phyloP scores from a whole-genome alignment of 2,888 invertebrate species.

The Dendrolimus houi region DNA sequence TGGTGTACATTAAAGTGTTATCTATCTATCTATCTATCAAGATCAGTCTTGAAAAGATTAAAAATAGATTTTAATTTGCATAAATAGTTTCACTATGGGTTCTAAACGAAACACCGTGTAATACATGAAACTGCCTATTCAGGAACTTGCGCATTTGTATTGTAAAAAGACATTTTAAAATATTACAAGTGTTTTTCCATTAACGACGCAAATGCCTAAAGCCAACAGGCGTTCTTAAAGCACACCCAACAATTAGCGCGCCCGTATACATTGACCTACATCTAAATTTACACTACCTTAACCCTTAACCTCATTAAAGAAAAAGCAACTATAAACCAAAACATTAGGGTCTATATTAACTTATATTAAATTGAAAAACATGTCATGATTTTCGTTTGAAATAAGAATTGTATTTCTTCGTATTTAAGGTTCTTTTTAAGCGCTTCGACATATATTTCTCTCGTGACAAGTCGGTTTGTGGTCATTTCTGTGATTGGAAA shows the following conservation, averaged over 20 bases:
- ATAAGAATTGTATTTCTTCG: neutral
- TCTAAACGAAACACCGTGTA: too few relatives aligned
- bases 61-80: too few relatives aligned
- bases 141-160: too few relatives aligned
- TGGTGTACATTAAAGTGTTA: too few relatives aligned
- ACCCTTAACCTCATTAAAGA: neutral
- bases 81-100: too few relatives aligned
- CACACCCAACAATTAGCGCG: conserved; percentile 38
- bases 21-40: too few relatives aligned
- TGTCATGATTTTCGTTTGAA: neutral
- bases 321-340: conserved; percentile 3
- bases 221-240: conserved; percentile 28
- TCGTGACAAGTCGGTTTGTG: conserved; percentile 19
- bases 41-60: too few relatives aligned
- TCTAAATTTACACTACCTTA: conserved; percentile 36
- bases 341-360: conserved; percentile 9
- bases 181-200: neutral
- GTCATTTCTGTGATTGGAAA: conserved; percentile 6
- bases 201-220: conserved; percentile 24
- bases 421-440: neutral
- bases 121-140: too few relatives aligned
- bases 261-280: conserved; percentile 38
- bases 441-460: neutral
- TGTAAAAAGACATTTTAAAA: too few relatives aligned
- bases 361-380: neutral